A percentile compares a stretch with the other conserved stretches of the same genome.
Evolutionary conservation across 2,113 vertebrate genomes (phyloP).

Genomic region (Phoxinus phoxinus): DNA sequence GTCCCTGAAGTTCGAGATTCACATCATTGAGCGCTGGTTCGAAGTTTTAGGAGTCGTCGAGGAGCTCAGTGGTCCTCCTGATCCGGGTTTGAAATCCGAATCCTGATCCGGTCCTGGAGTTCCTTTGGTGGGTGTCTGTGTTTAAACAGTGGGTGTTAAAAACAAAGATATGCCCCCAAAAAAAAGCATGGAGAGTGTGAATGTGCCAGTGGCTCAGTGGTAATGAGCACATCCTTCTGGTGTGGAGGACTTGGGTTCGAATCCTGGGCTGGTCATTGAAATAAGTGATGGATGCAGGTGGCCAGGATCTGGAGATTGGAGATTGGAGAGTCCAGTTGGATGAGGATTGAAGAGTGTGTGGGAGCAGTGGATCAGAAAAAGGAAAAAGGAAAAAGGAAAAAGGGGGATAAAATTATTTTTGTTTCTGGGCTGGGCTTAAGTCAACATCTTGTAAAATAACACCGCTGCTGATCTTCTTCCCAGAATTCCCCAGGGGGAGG

Average conservation of each 20-base stretch:
- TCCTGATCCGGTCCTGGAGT: neutral
- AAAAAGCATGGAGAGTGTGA: neutral
- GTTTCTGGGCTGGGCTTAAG: accelerated
- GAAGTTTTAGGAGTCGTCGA: too few relatives aligned
- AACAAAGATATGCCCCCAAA: neutral
- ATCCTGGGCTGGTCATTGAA: neutral
- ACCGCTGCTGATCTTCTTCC: neutral
- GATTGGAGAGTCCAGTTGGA: neutral
- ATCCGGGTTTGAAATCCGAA: neutral
- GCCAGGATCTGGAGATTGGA: too few relatives aligned
- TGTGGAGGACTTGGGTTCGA: neutral
- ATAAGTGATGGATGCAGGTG: neutral
- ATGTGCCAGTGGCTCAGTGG: neutral
- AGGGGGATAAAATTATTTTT: neutral
- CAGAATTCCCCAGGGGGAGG: neutral
- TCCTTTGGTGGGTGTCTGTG: neutral
- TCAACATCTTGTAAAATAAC: neutral
- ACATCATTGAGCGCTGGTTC: too few relatives aligned
- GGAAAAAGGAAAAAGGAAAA: too few relatives aligned
- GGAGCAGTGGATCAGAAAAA: accelerated
- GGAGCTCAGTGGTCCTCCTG: too few relatives aligned
- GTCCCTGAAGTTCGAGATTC: too few relatives aligned
- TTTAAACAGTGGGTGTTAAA: neutral
- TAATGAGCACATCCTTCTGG: neutral
- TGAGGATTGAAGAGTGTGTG: neutral